Evolutionary conservation across 2,888 invertebrate species (phyloP).

Genomic region (Drosophila maculinotata): DNA sequence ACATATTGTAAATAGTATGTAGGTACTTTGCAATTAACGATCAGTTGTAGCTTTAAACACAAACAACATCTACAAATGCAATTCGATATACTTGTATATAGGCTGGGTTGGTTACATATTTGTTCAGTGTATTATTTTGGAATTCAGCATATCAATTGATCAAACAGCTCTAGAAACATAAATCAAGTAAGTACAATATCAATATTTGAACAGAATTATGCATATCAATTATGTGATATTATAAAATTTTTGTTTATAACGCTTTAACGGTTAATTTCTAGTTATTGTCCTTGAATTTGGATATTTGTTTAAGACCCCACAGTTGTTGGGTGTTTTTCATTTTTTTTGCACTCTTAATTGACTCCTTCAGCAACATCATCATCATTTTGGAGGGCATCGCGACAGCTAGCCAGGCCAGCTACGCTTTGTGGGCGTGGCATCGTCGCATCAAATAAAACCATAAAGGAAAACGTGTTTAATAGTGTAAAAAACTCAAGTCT

Average conservation of each 20-base stretch:
- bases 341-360: slow-evolving; percentile 69
- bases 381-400: slow-evolving; percentile 70
- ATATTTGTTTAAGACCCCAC: slow-evolving; percentile 51
- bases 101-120: slow-evolving; percentile 52
- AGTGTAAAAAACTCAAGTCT: slow-evolving; percentile 74
- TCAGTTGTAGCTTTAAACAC: slow-evolving; percentile 67
- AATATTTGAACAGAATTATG: slow-evolving; percentile 60
- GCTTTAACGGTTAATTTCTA: slow-evolving; percentile 71
- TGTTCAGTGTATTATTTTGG: slow-evolving; percentile 31
- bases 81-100: slow-evolving; percentile 54
- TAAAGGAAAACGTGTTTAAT: slow-evolving; percentile 63
- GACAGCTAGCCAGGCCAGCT: slow-evolving; percentile 32
- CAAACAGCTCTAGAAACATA: slow-evolving; percentile 46
- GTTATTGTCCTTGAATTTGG: slow-evolving; percentile 77
- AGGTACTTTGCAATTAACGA: slow-evolving; percentile 72
- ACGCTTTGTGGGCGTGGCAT: slow-evolving; percentile 41
- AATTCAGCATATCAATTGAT: slow-evolving; percentile 75
- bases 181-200: slow-evolving; percentile 41
- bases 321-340: slow-evolving; percentile 12
- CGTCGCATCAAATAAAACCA: slow-evolving; percentile 50
- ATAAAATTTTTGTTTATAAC: slow-evolving; percentile 46
- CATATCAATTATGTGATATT: slow-evolving; percentile 44
- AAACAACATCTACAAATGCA: slow-evolving; percentile 75
- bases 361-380: slow-evolving; percentile 46
- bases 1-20: slow-evolving; percentile 54